Base-by-base conservation (phyloP, 2,888 invertebrate genomes). In the Orthosia gracilis region DNA sequence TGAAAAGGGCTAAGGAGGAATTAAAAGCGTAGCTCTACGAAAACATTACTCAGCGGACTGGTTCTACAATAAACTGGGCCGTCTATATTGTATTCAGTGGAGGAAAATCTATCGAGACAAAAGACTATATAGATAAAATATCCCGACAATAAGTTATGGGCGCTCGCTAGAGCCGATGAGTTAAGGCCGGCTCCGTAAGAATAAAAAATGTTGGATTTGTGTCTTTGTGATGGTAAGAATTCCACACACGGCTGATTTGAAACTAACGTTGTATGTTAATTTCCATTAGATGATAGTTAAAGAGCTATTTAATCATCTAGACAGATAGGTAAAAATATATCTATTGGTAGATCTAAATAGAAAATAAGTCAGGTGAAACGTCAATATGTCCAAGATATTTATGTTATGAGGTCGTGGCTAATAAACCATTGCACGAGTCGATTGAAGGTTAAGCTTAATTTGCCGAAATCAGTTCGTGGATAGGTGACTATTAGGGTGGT, bases 91-190 rank as follows among this genome's bases (percentile, higher is more conserved):
- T 86, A 76, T 83, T 85, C 79, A 75, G 67, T 75, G 73, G 26
- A 75, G 70, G 68, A 83, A 83, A 78, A 80, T 82, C 78, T 85
- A 85, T 86, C 69, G 74, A 83, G 84, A 85, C 79, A 85, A 86
- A 83, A 73, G 74, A 85, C 79, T 79, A 71, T 72, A 81, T 81
- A 78, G 69, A 68, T 77, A 62, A 61, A 64, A 62, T 61, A 75
- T 62, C 47, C 81, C 73, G 76, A 85, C 81, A 74, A 76, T 86
- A 86, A 86, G 66, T 86, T 83, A 86, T 79, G 85, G 76, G 69
- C 26, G 78, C 74, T 65, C 66, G 68, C 57, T 76, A 76, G 69
- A 82, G 83, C 77, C 86, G 79, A 86, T 80, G 81, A 86, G 85
- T 82, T 81, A 85, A 72, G 65, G 76, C 76, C 15, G 79, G 76